Percentiles rank a stretch among this genome's conserved stretches.
Evolutionary conservation across 2,888 invertebrate species (phyloP).

Genomic region (Pyrocoelia pectoralis): DNA sequence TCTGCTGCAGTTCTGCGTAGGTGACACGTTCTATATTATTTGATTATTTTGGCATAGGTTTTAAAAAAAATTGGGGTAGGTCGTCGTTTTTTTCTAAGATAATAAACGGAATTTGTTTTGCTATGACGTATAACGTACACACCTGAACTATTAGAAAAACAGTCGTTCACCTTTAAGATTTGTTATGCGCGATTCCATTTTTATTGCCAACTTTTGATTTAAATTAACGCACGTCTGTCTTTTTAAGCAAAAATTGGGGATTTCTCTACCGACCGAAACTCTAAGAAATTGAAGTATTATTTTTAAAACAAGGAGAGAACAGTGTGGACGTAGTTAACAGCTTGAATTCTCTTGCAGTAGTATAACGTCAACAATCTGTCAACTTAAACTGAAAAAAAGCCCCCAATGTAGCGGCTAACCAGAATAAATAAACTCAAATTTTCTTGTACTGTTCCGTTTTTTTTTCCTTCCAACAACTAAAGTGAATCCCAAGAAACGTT

Average conservation of each 20-base stretch:
- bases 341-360: slow-evolving; percentile 4
- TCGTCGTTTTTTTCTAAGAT: slow-evolving; percentile 46
- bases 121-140: not conserved
- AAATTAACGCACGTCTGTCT: too few relatives aligned
- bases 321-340: not conserved
- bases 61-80: slow-evolving; percentile 40
- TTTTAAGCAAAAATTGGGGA: too few relatives aligned
- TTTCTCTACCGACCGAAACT: too few relatives aligned
- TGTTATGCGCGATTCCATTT: not conserved
- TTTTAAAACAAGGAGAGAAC: not conserved
- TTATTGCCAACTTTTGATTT: too few relatives aligned
- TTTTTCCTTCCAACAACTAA: not conserved
- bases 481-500: slow-evolving; percentile 4
- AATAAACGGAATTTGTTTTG: slow-evolving; percentile 49
- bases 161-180: not conserved
- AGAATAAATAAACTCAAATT: slow-evolving; percentile 20
- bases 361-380: slow-evolving; percentile 11
- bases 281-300: too few relatives aligned
- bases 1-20: too few relatives aligned
- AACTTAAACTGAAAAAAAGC: not conserved
- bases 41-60: slow-evolving; percentile 19
- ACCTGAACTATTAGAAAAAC: too few relatives aligned
- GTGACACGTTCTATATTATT: slow-evolving; percentile 7
- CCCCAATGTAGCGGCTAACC: slow-evolving; percentile 19
- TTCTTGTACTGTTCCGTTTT: slow-evolving; percentile 2